A percentile compares a stretch with the other conserved stretches of the same genome.
Conservation (phyloP, 2,888 invertebrate species). For the Diogma glabrata region DNA sequence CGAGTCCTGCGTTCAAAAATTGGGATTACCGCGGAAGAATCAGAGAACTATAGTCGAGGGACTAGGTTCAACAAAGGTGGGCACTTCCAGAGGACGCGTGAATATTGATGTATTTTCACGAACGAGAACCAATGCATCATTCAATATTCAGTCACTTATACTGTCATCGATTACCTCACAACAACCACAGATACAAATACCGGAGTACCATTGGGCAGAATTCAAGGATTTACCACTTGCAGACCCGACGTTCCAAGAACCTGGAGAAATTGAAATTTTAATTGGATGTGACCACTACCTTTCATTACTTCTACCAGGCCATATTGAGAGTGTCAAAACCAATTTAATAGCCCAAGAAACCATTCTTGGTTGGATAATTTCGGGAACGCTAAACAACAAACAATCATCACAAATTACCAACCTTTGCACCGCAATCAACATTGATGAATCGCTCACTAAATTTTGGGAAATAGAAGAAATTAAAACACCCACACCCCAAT, state of each 20-base stretch:
- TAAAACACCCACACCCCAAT: not conserved
- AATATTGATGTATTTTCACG: not conserved
- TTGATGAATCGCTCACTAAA: not conserved
- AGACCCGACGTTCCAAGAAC: not conserved
- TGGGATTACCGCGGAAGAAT: not conserved
- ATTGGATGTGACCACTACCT: not conserved
- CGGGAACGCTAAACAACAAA: not conserved
- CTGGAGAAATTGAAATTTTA: no score
- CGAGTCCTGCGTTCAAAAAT: constrained; percentile 1
- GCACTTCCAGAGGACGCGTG: not conserved
- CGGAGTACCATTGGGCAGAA: not conserved
- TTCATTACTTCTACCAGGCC: not conserved
- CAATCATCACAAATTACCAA: not conserved
- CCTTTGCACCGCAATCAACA: no score
- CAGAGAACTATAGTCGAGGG: not conserved
- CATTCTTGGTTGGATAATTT: not conserved
- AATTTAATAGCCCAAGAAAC: not conserved
- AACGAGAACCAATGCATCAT: not conserved
- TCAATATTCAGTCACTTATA: not conserved
- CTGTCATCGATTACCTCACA: not conserved
- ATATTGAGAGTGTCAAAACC: not conserved
- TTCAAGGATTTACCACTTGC: not conserved
- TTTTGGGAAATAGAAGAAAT: not conserved
- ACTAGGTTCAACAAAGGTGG: not conserved
- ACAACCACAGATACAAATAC: not conserved